These are phyloP conservation scores for Aricia artaxerxes DNA, from an alignment of 2,888 invertebrate species.

Conservation along the genomic window DNA sequence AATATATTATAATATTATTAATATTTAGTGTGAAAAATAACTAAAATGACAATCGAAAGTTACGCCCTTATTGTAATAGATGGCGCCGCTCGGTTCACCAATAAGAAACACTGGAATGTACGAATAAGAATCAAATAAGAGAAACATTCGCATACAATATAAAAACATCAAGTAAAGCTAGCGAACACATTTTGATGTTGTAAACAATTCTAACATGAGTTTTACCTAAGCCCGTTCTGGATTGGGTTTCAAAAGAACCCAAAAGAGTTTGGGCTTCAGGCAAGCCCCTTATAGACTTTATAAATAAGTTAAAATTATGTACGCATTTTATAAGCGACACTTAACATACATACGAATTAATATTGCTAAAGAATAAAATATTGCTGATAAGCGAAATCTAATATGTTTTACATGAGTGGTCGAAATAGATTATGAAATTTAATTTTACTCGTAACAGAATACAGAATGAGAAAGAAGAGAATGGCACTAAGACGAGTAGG, in stretches of 20 bases:
- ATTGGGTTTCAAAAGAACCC: neutral
- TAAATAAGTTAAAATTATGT: constrained; percentile 23
- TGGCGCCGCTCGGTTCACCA: constrained; percentile 46
- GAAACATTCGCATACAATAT: constrained; percentile 12
- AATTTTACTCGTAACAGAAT: neutral
- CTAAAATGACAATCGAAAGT: constrained; percentile 1
- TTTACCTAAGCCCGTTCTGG: neutral
- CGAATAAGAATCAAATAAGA: constrained; percentile 30
- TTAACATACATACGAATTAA: constrained; percentile 22
- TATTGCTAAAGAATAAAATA: constrained; percentile 32
- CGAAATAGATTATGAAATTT: neutral
- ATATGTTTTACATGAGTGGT: constrained; percentile 18
- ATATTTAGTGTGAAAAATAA: neutral
- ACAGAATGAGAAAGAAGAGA: neutral
- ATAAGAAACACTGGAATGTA: constrained; percentile 64
- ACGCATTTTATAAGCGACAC: constrained; percentile 21
- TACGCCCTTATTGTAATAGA: constrained; percentile 10
- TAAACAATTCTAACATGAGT: constrained; percentile 12
- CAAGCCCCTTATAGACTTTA: neutral
- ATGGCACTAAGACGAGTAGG: neutral
- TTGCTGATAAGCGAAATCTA: constrained; percentile 27
- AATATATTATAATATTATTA: neutral
- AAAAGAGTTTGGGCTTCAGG: neutral
- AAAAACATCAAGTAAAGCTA: constrained; percentile 33
- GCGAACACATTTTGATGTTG: constrained; percentile 31